Base-by-base conservation (phyloP, 2,113 vertebrate species). In the Syngnathus scovelli region DNA sequence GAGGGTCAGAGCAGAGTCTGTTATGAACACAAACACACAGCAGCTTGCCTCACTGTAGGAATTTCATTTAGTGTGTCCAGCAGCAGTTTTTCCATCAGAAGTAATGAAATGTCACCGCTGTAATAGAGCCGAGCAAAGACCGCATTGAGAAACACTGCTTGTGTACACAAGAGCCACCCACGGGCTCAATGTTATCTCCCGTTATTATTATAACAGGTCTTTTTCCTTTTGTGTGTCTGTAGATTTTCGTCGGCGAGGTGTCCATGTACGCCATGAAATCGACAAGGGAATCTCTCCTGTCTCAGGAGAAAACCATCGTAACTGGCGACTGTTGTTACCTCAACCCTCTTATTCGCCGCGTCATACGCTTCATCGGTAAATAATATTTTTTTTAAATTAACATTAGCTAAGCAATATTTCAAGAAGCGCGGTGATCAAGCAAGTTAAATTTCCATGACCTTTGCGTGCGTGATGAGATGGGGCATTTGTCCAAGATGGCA, bases 311-410 rank as follows among this genome's bases (percentile, higher is more conserved):
- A 89, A 99, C 93, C 74, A 98, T 99, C 71, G 85, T 99, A 71
- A 99, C 96, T 1, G 97, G 97, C 78, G 97, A 99, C 77, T 99
- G 97, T 82, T 99, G 97, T 90, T 98, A 99, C 84, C 92, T 99
- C 88, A 99, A 95, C 82, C 97, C 96, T 11, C 92, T 99, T 64
- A 91, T 98, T 71, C 92, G 97, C 65, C 93, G 97, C 87, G 93
- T 98, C 79, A 89, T 98, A 77, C 91, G 96, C 84, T 99, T 99
- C 89, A 93, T 95, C 83, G 97, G 97, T 99, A 81, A 93, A 0
- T 1, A 43, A 3, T 33, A 33, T 33, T 33, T 33, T 5, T 39
- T 5, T 9, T 2, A n/a, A 7, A 10, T 39, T 12, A 60, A 39
- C 2, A 18, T 41, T 61, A 10, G 37, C 21, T 18, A 58, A 67